Percentiles rank a stretch among this genome's conserved stretches.
These are phyloP conservation scores for Darevskia mixta DNA, from an alignment of 2,797 vertebrate species.

Conservation along the genomic window DNA sequence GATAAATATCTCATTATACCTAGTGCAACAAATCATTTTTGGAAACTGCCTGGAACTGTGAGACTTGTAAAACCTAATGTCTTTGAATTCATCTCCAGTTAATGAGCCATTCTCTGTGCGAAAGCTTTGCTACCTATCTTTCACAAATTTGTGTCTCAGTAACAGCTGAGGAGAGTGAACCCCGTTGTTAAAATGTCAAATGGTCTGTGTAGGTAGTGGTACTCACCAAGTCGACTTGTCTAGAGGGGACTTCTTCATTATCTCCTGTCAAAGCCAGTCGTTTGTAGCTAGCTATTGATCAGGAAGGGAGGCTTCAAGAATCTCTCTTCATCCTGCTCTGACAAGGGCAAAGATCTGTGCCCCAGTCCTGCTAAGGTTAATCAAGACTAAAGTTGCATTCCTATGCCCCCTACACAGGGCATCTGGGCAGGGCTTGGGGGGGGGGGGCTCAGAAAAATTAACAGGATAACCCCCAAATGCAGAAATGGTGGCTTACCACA, in stretches of 20 bases:
- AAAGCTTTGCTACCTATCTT: conserved; percentile 5
- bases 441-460: too few species aligned
- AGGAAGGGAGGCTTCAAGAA: neutral
- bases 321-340: neutral
- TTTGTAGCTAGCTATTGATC: neutral
- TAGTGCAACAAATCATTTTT: conserved; percentile 42
- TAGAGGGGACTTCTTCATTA: neutral
- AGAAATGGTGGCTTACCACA: too few species aligned
- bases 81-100: conserved; percentile 21
- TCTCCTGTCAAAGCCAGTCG: neutral
- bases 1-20: conserved; percentile 10
- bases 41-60: conserved; percentile 29
- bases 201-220: neutral
- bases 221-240: neutral
- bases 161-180: neutral
- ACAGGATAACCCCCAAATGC: too few species aligned
- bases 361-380: neutral
- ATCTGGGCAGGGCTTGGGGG: too few species aligned
- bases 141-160: neutral
- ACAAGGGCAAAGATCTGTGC: neutral
- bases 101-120: conserved; percentile 13
- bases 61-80: conserved; percentile 36
- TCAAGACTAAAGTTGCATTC: neutral
- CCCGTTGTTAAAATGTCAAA: neutral
- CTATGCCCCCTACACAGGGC: neutral